phyloP scores from a whole-genome alignment of 2,888 invertebrate species.

The Amphipyra tragopoginis region DNA sequence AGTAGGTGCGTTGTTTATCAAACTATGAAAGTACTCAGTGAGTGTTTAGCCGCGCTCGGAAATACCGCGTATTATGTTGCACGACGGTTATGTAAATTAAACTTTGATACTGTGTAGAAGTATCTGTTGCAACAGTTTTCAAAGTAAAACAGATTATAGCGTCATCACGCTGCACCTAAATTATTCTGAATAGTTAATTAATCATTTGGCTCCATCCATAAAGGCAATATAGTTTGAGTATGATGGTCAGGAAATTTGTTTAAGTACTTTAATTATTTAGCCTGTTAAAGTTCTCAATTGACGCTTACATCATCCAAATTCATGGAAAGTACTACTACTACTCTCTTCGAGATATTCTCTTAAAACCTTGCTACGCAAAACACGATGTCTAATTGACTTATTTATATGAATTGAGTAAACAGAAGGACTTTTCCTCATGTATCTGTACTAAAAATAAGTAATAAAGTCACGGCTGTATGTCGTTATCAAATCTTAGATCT shows the following conservation, averaged over 20 bases:
- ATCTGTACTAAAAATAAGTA: conserved; percentile 16
- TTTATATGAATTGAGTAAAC: conserved; percentile 8
- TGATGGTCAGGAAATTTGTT: conserved; percentile 18
- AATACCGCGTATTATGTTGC: conserved; percentile 55
- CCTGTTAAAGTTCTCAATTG: conserved; percentile 34
- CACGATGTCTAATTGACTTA: background rate
- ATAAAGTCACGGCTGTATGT: conserved; percentile 35
- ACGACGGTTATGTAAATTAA: conserved; percentile 45
- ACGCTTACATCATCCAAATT: conserved; percentile 30
- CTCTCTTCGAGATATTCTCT: conserved; percentile 17
- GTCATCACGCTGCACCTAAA: conserved; percentile 1
- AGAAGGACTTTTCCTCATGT: conserved; percentile 38
- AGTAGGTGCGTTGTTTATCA: conserved; percentile 70
- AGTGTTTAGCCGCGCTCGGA: conserved; percentile 46
- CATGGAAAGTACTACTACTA: conserved; percentile 28
- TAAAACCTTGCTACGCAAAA: background rate
- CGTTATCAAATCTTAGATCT: conserved; percentile 48
- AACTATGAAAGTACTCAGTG: conserved; percentile 64
- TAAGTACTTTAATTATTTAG: conserved; percentile 7
- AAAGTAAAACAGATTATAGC: conserved; percentile 15
- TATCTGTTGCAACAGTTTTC: conserved; percentile 11
- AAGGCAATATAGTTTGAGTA: conserved; percentile 17
- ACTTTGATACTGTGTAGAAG: conserved; percentile 17
- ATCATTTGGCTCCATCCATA: conserved; percentile 12
- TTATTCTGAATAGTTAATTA: conserved; percentile 22